Conservation (phyloP, 2,888 invertebrate species). For the Athetis lepigone region DNA sequence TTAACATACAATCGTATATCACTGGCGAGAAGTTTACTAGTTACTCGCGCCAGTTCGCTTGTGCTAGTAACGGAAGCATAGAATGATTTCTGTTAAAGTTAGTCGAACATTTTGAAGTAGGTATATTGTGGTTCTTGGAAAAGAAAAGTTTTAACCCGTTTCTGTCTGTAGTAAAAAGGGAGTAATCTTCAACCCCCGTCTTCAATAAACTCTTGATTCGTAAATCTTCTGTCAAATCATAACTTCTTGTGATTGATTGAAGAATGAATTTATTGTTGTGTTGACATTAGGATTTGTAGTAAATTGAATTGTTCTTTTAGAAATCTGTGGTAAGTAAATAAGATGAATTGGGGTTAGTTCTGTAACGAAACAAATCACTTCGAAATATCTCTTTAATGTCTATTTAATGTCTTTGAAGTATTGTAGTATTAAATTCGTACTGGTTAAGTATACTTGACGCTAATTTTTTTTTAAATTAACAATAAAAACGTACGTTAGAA, state of each 20-base stretch:
- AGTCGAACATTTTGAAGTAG: conserved; percentile 9
- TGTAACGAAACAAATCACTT: not conserved
- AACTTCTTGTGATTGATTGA: conserved; percentile 28
- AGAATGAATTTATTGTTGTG: conserved; percentile 7
- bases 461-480: too few species aligned
- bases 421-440: too few species aligned
- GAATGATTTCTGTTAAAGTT: conserved; percentile 4
- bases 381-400: not conserved
- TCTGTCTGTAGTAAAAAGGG: conserved; percentile 9
- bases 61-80: conserved; percentile 1
- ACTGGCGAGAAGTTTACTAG: conserved; percentile 11
- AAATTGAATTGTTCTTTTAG: not conserved
- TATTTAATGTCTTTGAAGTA: too few species aligned
- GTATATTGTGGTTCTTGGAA: conserved; percentile 3
- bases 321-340: not conserved
- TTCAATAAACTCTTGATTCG: conserved; percentile 27
- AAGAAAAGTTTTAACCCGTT: conserved; percentile 17
- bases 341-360: not conserved
- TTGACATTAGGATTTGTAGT: conserved; percentile 13
- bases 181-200: conserved; percentile 23
- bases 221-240: conserved; percentile 22
- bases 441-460: too few species aligned
- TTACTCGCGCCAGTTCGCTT: conserved; percentile 6
- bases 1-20: conserved; percentile 65
- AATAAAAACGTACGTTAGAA: too few species aligned